Evolutionary conservation across 2,797 vertebrate species (phyloP).

Genomic region (Tragelaphus oryx): DNA sequence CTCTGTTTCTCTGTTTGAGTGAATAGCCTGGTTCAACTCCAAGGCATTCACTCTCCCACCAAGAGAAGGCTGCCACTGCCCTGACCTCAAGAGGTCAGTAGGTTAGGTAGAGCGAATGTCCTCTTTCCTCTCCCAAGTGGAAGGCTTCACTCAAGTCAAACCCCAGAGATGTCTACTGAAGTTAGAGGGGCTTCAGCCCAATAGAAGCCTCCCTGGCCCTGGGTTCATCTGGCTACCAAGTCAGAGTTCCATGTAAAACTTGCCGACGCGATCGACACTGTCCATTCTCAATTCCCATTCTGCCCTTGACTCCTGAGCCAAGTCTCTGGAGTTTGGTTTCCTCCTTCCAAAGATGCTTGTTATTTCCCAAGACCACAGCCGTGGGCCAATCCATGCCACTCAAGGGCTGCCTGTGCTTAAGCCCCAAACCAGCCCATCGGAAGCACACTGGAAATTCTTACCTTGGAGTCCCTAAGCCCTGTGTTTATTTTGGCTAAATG

Average conservation of each 20-base stretch:
- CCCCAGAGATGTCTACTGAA: background rate
- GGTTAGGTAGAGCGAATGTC: background rate
- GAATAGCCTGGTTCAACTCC: background rate
- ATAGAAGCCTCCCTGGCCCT: background rate
- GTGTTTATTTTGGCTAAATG: conserved; percentile 58
- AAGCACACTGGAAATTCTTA: background rate
- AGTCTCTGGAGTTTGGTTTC: background rate
- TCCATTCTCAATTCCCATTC: background rate
- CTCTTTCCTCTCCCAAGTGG: background rate
- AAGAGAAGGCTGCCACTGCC: background rate
- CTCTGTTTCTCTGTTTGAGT: background rate
- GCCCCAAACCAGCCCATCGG: background rate
- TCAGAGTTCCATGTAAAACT: accelerated
- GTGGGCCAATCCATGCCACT: background rate
- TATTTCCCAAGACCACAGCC: background rate
- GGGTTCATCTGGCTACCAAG: background rate
- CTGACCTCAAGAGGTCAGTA: background rate
- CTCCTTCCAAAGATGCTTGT: background rate
- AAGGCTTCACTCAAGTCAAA: background rate
- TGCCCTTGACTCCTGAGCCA: background rate
- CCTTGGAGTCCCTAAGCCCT: conserved; percentile 37
- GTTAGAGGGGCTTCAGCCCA: background rate
- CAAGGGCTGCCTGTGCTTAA: background rate
- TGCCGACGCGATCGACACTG: background rate
- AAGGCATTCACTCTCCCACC: accelerated